These are phyloP conservation scores for Microplitis mediator DNA, from an alignment of 1,140 invertebrate genomes.

Conservation along the genomic window DNA sequence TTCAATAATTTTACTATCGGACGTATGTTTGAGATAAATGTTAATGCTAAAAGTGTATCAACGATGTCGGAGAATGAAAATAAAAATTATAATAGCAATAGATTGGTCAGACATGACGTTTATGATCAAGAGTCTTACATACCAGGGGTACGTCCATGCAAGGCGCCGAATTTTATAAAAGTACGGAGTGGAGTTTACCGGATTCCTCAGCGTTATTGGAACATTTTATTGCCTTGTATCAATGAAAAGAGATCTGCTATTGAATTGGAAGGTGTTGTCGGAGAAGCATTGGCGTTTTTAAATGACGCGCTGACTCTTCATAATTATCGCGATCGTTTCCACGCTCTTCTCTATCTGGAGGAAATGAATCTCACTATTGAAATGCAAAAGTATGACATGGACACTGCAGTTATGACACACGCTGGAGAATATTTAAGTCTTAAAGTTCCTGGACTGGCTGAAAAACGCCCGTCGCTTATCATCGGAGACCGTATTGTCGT, in stretches of 20 bases:
- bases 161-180: conserved; percentile 64
- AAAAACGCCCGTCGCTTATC: conserved; percentile 84
- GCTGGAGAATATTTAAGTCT: conserved; percentile 74
- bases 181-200: conserved; percentile 61
- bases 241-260: conserved; percentile 51
- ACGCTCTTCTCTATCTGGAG: conserved; percentile 77
- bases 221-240: conserved; percentile 56
- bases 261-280: conserved; percentile 52
- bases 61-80: conserved; percentile 30
- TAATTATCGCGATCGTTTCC: conserved; percentile 72
- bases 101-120: conserved; percentile 48
- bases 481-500: conserved; percentile 77
- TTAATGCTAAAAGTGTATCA: conserved; percentile 46
- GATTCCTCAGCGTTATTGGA: conserved; percentile 66
- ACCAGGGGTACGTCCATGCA: conserved; percentile 66
- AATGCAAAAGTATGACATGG: conserved; percentile 74
- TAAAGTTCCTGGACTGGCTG: conserved; percentile 79
- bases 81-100: conserved; percentile 46
- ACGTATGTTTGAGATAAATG: conserved; percentile 61
- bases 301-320: conserved; percentile 56
- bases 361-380: conserved; percentile 72
- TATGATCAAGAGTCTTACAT: conserved; percentile 54
- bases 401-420: conserved; percentile 68
- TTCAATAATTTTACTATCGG: conserved; percentile 67
- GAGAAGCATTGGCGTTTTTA: conserved; percentile 60